Percentiles rank a stretch among this genome's conserved stretches.
These are phyloP conservation scores for Percina caprodes DNA, from an alignment of 2,113 vertebrate genomes.

Conservation along the genomic window DNA sequence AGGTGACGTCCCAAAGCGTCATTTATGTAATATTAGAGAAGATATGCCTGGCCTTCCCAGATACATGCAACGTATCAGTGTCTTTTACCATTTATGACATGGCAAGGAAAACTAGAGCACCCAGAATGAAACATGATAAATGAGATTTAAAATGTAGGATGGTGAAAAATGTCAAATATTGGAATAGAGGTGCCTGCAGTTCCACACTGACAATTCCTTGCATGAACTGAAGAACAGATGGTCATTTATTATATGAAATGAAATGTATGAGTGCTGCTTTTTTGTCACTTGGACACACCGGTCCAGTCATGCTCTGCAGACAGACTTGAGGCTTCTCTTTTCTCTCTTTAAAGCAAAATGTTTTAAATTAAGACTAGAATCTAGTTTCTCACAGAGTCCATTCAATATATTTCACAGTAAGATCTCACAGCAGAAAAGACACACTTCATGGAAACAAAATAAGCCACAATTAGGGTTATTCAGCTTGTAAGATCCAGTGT, in stretches of 20 bases:
- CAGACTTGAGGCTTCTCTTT: not conserved
- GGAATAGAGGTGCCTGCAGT: conserved; percentile 3
- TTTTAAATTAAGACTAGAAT: not conserved
- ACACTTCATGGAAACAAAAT: not conserved
- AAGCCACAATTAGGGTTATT: not conserved
- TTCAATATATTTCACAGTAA: not conserved
- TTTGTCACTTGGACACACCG: not conserved
- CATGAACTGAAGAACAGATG: conserved; percentile 27
- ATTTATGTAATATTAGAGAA: conserved; percentile 71
- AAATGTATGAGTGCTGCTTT: conserved; percentile 14
- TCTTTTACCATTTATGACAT: conserved; percentile 70
- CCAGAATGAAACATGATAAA: conserved; percentile 50
- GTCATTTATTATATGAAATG: not conserved
- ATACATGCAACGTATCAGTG: conserved; percentile 63
- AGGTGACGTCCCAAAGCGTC: conserved; percentile 65
- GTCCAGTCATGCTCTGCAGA: not conserved
- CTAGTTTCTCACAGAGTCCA: not conserved
- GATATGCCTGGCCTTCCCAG: conserved; percentile 45
- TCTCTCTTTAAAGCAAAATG: conserved; percentile 4
- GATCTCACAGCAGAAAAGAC: not conserved
- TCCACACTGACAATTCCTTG: conserved; percentile 1
- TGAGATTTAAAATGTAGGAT: conserved; percentile 40
- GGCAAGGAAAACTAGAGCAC: conserved; percentile 25
- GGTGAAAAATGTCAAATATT: conserved; percentile 30
- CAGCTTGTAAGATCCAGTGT: not conserved